phyloP scores from a whole-genome alignment of 2,888 invertebrate species.

The Temnothorax rugatulus region DNA sequence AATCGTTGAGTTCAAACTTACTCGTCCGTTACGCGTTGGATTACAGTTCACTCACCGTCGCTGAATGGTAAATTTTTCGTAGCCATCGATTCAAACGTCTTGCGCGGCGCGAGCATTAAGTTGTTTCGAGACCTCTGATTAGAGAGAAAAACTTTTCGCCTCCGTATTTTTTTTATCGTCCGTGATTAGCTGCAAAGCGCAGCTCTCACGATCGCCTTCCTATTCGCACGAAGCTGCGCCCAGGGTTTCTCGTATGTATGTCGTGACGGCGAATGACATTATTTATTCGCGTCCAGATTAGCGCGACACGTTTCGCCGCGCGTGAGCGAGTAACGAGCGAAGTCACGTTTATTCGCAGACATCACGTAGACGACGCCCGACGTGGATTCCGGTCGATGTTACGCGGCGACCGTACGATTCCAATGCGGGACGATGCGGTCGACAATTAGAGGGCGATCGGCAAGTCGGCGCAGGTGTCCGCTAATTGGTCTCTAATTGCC shows the following conservation, averaged over 20 bases:
- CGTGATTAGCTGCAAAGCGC: background rate
- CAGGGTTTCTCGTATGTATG: constrained; percentile 1
- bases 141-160: constrained; percentile 13
- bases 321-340: constrained; percentile 43
- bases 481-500: constrained; percentile 77
- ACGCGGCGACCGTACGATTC: constrained; percentile 65
- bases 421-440: constrained; percentile 60
- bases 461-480: constrained; percentile 66
- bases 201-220: constrained; percentile 19
- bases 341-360: constrained; percentile 49
- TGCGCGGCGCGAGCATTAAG: constrained; percentile 25
- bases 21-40: too few relatives aligned
- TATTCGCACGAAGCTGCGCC: constrained; percentile 22
- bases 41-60: background rate
- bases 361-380: constrained; percentile 29
- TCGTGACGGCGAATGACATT: constrained; percentile 50
- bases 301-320: constrained; percentile 41
- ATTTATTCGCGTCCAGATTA: constrained; percentile 52
- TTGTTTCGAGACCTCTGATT: background rate
- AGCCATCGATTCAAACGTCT: background rate
- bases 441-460: constrained; percentile 74
- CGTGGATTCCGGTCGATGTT: constrained; percentile 42
- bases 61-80: background rate
- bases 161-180: constrained; percentile 25
- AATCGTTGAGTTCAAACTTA: background rate